These are phyloP conservation scores for Trachymyrmex cornetzi DNA, from an alignment of 1,140 invertebrate species.

Conservation along the genomic window DNA sequence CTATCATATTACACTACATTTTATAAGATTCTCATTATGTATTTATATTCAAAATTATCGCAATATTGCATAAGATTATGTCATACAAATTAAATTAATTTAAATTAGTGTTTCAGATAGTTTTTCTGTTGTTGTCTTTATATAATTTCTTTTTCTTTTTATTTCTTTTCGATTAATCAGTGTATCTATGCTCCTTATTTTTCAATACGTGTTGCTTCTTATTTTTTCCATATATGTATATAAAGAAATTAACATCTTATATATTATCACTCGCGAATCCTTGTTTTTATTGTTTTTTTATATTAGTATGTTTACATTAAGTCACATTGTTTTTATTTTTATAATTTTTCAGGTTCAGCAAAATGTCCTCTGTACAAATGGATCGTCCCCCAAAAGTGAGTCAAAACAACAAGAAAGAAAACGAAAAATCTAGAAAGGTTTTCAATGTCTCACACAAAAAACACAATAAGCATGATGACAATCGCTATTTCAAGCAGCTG, in stretches of 20 bases:
- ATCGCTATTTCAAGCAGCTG: conserved; percentile 80
- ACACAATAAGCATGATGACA: conserved; percentile 84
- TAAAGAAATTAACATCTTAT: not conserved
- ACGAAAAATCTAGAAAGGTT: conserved; percentile 80
- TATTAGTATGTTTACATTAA: not conserved
- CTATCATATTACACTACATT: too few relatives aligned
- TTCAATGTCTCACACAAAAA: conserved; percentile 82
- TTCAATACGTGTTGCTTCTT: not conserved
- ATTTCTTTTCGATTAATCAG: too few relatives aligned
- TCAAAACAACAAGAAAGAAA: conserved; percentile 81
- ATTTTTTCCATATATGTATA: not conserved
- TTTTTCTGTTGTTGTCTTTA: too few relatives aligned
- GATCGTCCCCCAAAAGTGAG: conserved; percentile 80
- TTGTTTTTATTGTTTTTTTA: not conserved
- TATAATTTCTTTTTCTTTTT: too few relatives aligned
- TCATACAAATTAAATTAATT: too few relatives aligned
- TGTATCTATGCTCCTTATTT: not conserved
- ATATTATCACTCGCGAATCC: not conserved
- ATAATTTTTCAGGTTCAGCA: conserved; percentile 55
- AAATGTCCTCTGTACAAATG: conserved; percentile 81
- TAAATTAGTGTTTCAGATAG: too few relatives aligned
- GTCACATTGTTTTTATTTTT: not conserved
- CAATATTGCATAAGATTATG: too few relatives aligned
- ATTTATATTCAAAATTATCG: too few relatives aligned
- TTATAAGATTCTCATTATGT: too few relatives aligned